Conservation (phyloP, 2,113 vertebrate species). For the Entomyzon cyanotis region DNA sequence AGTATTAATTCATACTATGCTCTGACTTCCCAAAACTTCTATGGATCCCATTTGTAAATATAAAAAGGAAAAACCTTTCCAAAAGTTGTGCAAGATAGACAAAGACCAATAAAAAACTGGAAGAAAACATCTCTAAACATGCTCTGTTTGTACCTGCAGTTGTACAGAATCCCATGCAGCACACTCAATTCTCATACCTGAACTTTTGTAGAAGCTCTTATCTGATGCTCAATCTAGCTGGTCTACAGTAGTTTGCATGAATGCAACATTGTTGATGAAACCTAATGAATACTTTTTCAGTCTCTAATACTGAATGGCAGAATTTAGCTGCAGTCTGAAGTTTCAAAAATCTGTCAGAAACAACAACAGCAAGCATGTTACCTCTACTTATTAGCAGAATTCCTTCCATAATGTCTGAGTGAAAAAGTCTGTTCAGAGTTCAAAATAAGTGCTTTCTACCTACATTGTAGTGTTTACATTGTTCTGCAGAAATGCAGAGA, state of each 20-base stretch:
- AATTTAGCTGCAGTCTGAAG: not conserved
- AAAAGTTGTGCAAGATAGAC: not conserved
- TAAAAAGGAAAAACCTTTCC: not conserved
- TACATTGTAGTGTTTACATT: not conserved
- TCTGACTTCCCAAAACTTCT: not conserved
- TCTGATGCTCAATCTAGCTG: not conserved
- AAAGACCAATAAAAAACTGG: not conserved
- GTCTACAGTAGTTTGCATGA: not conserved
- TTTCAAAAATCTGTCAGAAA: not conserved
- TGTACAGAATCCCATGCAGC: not conserved
- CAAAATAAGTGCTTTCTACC: not conserved
- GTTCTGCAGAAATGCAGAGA: not conserved
- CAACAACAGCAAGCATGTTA: not conserved
- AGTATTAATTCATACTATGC: not conserved
- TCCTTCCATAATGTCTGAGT: not conserved
- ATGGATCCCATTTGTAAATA: not conserved
- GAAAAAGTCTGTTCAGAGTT: not conserved
- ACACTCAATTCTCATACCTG: not conserved
- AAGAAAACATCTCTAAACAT: not conserved
- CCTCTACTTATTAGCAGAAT: not conserved
- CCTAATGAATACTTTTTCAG: not conserved
- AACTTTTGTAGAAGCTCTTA: not conserved
- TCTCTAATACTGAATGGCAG: not conserved
- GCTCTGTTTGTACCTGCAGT: not conserved
- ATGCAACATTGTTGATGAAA: not conserved